These are phyloP conservation scores for Apis mellifera DNA, from an alignment of 1,140 invertebrate genomes.

Conservation along the genomic window Amel_HAv3.1 CM009934.2:8545001-8545500, in stretches of 20 bases:
- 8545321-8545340: constrained; percentile 8
- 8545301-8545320: constrained; percentile 2
- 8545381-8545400: neutral
- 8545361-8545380: neutral
- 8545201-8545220: too few species aligned
- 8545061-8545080: neutral
- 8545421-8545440: neutral
- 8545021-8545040: too few species aligned
- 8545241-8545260: neutral
- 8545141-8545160: neutral
- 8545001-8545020: too few species aligned
- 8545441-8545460: neutral
- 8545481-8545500: too few species aligned
- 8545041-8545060: too few species aligned
- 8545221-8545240: neutral
- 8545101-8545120: neutral
- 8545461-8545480: too few species aligned
- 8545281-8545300: neutral
- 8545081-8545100: neutral
- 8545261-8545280: constrained; percentile 11
- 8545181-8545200: neutral
- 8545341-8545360: constrained; percentile 43
- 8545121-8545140: neutral
- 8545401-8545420: constrained; percentile 12
- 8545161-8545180: too few species aligned